Evolutionary conservation across 2,888 invertebrate genomes (phyloP).

Genomic region (Microplitis manilae): DNA sequence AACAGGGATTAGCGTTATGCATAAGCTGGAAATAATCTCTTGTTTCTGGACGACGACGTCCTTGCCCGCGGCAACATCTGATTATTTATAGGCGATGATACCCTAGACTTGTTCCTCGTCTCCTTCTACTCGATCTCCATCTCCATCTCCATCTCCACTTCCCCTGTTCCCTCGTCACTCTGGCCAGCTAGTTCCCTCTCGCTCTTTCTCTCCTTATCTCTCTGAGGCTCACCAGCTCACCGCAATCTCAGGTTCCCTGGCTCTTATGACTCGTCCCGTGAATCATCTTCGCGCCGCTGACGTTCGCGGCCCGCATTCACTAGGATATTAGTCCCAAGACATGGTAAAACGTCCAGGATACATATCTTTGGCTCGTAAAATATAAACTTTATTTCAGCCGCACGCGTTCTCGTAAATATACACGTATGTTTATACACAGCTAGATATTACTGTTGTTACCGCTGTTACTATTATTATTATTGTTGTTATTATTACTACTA

Average conservation of each 20-base stretch:
- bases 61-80: constrained; percentile 67
- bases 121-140: constrained; percentile 29
- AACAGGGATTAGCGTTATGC: constrained; percentile 11
- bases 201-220: constrained; percentile 39
- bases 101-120: constrained; percentile 56
- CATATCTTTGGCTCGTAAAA: constrained; percentile 37
- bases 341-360: constrained; percentile 35
- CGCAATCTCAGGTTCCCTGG: constrained; percentile 15
- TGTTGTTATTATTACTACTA: neutral
- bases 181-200: constrained; percentile 24
- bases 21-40: constrained; percentile 29
- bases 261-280: constrained; percentile 47
- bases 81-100: constrained; percentile 71
- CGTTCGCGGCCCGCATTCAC: constrained; percentile 51
- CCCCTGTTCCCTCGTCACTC: constrained; percentile 41
- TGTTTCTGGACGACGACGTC: constrained; percentile 56
- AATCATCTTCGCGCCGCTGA: constrained; percentile 58
- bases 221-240: constrained; percentile 44
- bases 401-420: constrained; percentile 37
- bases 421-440: constrained; percentile 6
- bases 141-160: too few species aligned
- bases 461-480: neutral
- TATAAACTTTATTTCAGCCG: constrained; percentile 30
- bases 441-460: constrained; percentile 28
- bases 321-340: constrained; percentile 39